Evolutionary conservation across 2,888 invertebrate genomes (phyloP), one percentile per base, ranked within the genome.

Genomic region (Trimorus sp.): DNA sequence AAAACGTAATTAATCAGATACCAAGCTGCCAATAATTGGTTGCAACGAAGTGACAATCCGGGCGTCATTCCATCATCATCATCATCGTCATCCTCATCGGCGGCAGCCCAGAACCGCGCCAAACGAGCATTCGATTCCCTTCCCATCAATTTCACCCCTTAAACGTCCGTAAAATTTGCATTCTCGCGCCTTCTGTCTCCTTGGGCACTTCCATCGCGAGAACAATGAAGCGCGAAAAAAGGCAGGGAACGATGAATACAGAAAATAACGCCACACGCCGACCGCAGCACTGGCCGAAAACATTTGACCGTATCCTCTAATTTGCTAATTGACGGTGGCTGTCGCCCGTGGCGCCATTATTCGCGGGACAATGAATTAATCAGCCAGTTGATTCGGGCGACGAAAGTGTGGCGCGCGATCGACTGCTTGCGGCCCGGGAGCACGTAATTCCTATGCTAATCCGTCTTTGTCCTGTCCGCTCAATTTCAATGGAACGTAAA

Each of bases 361-460:
- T 76, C 76, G 60, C 63, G 62, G 42, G 69, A 73, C 75, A 79
- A 82, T 82, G 65, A 78, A 82, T 82, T 82, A 75, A 82, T 82
- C 75, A 75, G 12, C 12, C 48, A 68, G 62, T 70, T 78, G 66
- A 68, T 71, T 60, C 71, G 38, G 16, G 62, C 7, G 48, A 36
- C 58, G 51, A 60, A 80, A 69, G 48, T 73, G 73, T 65, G 60
- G 45, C 56, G 51, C 56, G 58, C 71, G 75, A 75, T 83, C 83
- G 82, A 83, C 84, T 85, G 84, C 82, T 82, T 80, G 84, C 82
- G 81, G 84, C 76, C 82, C 84, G 84, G 81, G 86, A 87, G 85
- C 75, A 59, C 59, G 65, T 88, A 88, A 89, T 89, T 89, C 87
- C 88, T 85, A 89, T 89, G 89, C 87, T 89, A 89, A 89, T 89